These are phyloP conservation scores for Parelbella ahira DNA, from an alignment of 2,888 invertebrate species.

Conservation along the genomic window DNA sequence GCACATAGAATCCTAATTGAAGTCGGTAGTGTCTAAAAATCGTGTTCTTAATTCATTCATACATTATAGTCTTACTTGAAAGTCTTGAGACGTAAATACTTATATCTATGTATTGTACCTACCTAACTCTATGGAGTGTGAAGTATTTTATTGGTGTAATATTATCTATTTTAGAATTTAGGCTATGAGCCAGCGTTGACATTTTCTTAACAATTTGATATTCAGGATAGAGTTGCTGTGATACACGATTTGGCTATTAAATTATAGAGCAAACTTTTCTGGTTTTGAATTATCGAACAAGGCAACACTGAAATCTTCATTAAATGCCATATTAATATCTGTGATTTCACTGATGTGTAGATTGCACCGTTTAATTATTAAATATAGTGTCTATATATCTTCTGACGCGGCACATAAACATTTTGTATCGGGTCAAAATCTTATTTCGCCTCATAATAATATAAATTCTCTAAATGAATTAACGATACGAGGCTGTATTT, in stretches of 20 bases:
- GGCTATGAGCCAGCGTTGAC: constrained; percentile 75
- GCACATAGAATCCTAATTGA: constrained; percentile 33
- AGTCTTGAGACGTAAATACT: constrained; percentile 31
- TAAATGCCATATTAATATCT: constrained; percentile 48
- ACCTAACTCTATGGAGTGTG: constrained; percentile 49
- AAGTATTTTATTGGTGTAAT: constrained; percentile 52
- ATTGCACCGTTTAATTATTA: constrained; percentile 20
- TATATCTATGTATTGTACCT: constrained; percentile 31
- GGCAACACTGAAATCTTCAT: constrained; percentile 38
- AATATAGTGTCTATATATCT: not conserved
- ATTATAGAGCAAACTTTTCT: constrained; percentile 63
- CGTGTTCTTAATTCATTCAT: constrained; percentile 63
- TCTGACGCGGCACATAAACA: too few species aligned
- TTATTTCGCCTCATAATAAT: constrained; percentile 1
- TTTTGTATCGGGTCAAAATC: too few species aligned
- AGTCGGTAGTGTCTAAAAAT: constrained; percentile 46
- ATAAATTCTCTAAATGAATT: constrained; percentile 7
- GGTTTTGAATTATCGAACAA: constrained; percentile 30
- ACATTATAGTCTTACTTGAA: constrained; percentile 55
- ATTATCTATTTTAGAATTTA: constrained; percentile 69
- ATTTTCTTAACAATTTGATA: constrained; percentile 72
- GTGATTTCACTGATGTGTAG: constrained; percentile 65
- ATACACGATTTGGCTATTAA: constrained; percentile 75
- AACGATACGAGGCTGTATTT: constrained; percentile 1
- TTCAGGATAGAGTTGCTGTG: constrained; percentile 80